phyloP scores from a whole-genome alignment of 2,888 invertebrate genomes.

The Cerceris ruficornis region DNA sequence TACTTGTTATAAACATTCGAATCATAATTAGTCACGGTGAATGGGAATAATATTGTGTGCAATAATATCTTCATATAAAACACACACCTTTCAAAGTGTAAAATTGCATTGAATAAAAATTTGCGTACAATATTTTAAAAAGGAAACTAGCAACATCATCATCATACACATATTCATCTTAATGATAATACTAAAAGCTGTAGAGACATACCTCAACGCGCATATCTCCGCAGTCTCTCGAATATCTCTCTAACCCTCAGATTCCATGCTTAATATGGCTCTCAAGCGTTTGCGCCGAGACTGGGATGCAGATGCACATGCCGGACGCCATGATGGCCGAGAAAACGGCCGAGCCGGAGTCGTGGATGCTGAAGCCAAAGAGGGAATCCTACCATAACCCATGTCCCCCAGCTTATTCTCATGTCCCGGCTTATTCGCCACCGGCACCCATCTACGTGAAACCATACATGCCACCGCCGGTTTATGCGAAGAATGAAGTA shows the following conservation, averaged over 20 bases:
- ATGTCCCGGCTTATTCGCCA: slow-evolving; percentile 58
- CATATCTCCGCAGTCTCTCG: not conserved
- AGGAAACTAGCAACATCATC: not conserved
- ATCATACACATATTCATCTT: not conserved
- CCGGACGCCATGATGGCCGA: slow-evolving; percentile 46
- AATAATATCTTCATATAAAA: no score
- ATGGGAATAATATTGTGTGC: no score
- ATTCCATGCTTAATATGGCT: slow-evolving; percentile 75
- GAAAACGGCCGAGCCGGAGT: slow-evolving; percentile 45
- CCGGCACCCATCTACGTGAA: slow-evolving; percentile 58
- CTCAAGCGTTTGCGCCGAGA: slow-evolving; percentile 69
- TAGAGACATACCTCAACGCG: not conserved
- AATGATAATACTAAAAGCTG: not conserved
- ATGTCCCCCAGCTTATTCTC: slow-evolving; percentile 71
- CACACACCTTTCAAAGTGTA: no score
- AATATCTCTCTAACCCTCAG: slow-evolving; percentile 52
- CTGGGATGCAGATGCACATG: slow-evolving; percentile 61
- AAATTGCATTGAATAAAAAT: no score
- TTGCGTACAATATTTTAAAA: not conserved
- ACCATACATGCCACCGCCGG: slow-evolving; percentile 62
- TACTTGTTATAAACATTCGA: no score
- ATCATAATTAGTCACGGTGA: no score
- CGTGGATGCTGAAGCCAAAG: slow-evolving; percentile 67
- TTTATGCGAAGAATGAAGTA: slow-evolving; percentile 60
- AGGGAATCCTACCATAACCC: slow-evolving; percentile 72